Base-by-base conservation (phyloP, 2,888 invertebrate species). In the Xanthorhoe designata region DNA sequence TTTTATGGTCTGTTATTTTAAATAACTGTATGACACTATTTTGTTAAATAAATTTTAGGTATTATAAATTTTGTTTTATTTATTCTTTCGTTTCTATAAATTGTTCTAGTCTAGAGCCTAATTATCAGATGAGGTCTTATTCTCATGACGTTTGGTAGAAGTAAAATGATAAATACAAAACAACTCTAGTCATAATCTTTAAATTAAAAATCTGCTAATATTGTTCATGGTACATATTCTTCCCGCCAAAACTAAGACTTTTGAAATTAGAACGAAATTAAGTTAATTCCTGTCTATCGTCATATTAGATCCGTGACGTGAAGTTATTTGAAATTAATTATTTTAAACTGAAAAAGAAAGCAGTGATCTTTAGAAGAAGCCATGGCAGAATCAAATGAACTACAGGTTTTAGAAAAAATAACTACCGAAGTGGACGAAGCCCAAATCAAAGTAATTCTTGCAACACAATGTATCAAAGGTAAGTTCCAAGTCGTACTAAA, bases 11-110 rank as follows among this genome's bases (percentile, higher is more conserved):
- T 91, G 92, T 93, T 93, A 92, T 91, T 92, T 92, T 90, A 84
- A 93, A 92, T 92, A 91, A 92, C 91, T 89, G 90, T 92, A 92
- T 90, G 92, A 93, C 92, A 92, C 87, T 92, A 92, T 92, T 93
- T 93, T 93, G 92, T 92, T 92, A 91, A 91, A 91, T 93, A 93
- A 92, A 93, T 92, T 92, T 90, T 90, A 92, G 92, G 89, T 92
- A 92, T 89, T 90, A 80, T 75, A 67, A 50, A 69, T 78, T 13
- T 80, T 73, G 82, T 89, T 88, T 87, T 71, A 83, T 88, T 74
- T 51, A 56, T 13, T 17, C 6, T 4, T 32, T 7, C 0, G 8
- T 5, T 32, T 32, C 6, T 32, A 7, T 32, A 32, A 32, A 32
- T 32, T 6, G 4, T 32, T 32, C 8, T 32, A 24, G 24, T 24